A percentile compares a stretch with the other conserved stretches of the same genome.
Evolutionary conservation across 1,140 invertebrate genomes (phyloP).

Genomic region (Plectus sambesii): DNA sequence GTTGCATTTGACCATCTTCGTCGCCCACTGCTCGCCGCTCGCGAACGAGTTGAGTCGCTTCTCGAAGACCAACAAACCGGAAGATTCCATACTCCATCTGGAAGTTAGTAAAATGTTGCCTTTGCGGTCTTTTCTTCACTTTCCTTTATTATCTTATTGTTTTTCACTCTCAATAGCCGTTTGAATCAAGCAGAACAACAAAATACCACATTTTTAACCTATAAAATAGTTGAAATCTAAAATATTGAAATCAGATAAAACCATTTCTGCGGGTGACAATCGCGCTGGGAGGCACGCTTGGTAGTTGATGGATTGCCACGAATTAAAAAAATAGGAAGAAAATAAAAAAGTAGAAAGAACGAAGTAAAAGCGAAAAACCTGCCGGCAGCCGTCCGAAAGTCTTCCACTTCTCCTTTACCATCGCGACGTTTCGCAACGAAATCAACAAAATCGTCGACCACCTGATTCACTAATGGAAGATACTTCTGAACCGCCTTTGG

Average conservation of each 20-base stretch:
- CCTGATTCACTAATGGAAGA: constrained; percentile 60
- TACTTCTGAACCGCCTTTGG: constrained; percentile 64
- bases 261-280: no score
- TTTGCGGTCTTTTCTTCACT: no score
- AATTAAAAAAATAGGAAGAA: no score
- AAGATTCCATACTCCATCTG: constrained; percentile 48
- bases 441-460: constrained; percentile 66
- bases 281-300: no score
- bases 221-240: constrained; percentile 16
- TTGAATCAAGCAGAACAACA: no score
- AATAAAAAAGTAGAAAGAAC: no score
- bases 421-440: constrained; percentile 34
- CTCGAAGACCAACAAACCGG: constrained; percentile 47
- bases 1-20: constrained; percentile 43
- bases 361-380: no score
- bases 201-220: no score
- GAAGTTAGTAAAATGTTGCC: no score
- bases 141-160: no score
- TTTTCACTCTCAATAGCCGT: no score
- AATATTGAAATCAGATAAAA: neutral
- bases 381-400: constrained; percentile 35
- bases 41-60: constrained; percentile 38
- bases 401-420: constrained; percentile 33
- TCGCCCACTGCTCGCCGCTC: constrained; percentile 28
- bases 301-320: no score